Base-by-base conservation (phyloP, 2,888 invertebrate species). In the Nomada hirtipes region DNA sequence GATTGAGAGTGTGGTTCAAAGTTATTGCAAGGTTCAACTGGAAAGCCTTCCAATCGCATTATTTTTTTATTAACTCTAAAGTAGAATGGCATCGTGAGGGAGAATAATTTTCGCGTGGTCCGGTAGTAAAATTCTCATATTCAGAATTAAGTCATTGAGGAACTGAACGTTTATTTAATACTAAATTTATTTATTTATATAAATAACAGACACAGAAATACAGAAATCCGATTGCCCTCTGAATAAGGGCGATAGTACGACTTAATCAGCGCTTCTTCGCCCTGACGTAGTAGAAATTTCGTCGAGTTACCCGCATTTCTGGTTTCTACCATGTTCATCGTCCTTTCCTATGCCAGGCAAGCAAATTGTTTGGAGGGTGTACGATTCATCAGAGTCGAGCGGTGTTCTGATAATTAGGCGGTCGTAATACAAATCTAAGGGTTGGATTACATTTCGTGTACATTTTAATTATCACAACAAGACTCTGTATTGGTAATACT, bases 231-330 rank as follows among this genome's bases (percentile, higher is more conserved):
- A 42, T 63, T 23, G 15, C n/a, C 44, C 20, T 20, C 73, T 68
- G 55, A 74, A 71, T 73, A 70, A 78, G 52, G 26, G 13, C 47
- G 59, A 84, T 72, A 67, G 63, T 64, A 79, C 36, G 69, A 78
- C 79, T 80, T 76, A 80, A 86, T 86, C 86, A 79, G 78, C 83
- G 71, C 50, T 73, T 83, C 78, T 69, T 68, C 63, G 55, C 18
- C 44, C 80, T 71, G 74, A 83, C 75, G 64, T 61, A 64, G 70
- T 72, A 75, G 70, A 61, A 81, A 76, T 83, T 75, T 79, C 69
- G 44, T 65, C n/a, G 29, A 44, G 23, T 57, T 69, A 23, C 68
- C 61, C 76, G 69, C 84, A 75, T 83, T 83, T 69, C 61, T 26
- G 7, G 15, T 71, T n/a, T 18, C 44, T 3, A 13, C 20, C 26